Evolutionary conservation across 2,113 vertebrate species (phyloP).

Genomic region (Callionymus lyra): DNA sequence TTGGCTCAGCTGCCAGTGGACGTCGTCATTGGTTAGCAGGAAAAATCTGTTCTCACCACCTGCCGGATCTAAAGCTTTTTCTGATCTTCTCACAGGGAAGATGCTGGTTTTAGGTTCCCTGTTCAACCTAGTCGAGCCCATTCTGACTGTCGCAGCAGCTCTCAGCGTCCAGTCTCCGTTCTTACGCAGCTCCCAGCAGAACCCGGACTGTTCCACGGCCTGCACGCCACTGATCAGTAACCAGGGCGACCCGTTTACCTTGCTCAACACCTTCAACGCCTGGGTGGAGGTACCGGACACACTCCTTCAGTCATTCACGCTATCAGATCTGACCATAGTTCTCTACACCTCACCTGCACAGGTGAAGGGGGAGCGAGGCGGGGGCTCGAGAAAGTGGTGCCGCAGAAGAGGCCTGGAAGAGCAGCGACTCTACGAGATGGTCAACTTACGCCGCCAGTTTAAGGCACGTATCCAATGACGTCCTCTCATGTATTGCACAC

Average conservation of each 20-base stretch:
- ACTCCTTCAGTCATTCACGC: too few species aligned
- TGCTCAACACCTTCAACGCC: constrained; percentile 82
- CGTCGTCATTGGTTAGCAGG: constrained; percentile 78
- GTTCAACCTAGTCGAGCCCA: constrained; percentile 75
- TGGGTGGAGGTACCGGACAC: constrained; percentile 78
- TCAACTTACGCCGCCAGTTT: constrained; percentile 85
- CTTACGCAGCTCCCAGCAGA: constrained; percentile 68
- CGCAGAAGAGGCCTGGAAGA: constrained; percentile 80
- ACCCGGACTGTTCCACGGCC: constrained; percentile 63
- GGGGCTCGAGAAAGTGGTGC: constrained; percentile 79
- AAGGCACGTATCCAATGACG: constrained; percentile 56
- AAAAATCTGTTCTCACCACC: too few species aligned
- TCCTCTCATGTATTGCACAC: background rate
- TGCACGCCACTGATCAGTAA: constrained; percentile 76
- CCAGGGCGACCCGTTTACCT: constrained; percentile 82
- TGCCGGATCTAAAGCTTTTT: constrained; percentile 1
- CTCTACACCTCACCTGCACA: constrained; percentile 36
- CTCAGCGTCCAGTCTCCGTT: constrained; percentile 85
- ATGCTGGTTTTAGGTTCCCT: constrained; percentile 81
- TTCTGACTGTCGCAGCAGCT: constrained; percentile 74
- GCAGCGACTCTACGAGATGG: constrained; percentile 85
- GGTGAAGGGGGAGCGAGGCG: constrained; percentile 73
- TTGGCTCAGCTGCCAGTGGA: constrained; percentile 86
- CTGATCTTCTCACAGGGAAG: constrained; percentile 68
- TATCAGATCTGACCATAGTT: too few species aligned